phyloP scores from a whole-genome alignment of 2,888 invertebrate species.

The Sycophila texana region DNA sequence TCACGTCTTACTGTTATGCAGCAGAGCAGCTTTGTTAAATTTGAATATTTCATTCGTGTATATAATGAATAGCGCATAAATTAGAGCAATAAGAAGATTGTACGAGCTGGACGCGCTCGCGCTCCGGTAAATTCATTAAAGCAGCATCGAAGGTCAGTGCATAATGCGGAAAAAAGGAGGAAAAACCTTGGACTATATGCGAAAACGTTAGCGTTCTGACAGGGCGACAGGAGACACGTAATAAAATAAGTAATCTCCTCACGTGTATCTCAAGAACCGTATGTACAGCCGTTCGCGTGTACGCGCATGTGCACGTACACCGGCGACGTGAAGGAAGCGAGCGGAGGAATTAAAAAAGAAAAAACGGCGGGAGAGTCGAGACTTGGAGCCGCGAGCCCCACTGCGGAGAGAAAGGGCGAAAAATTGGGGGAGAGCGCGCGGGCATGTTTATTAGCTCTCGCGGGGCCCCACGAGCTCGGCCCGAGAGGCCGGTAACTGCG shows the following conservation, averaged over 20 bases:
- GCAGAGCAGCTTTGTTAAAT: no score
- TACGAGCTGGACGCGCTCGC: no score
- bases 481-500: constrained; percentile 40
- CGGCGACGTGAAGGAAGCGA: neutral
- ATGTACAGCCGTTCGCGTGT: no score
- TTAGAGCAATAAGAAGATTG: no score
- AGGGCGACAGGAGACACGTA: neutral
- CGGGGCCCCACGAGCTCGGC: no score
- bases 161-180: no score
- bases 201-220: neutral
- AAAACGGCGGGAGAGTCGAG: neutral
- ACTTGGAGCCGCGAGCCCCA: constrained; percentile 17
- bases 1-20: no score
- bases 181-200: no score
- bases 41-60: no score
- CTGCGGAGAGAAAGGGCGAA: constrained; percentile 50
- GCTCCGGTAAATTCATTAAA: no score
- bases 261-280: constrained; percentile 14
- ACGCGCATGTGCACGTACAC: neutral
- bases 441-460: constrained; percentile 40
- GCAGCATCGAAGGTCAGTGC: no score
- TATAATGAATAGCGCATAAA: no score
- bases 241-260: constrained; percentile 28
- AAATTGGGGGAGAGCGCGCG: constrained; percentile 52
- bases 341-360: neutral